These are phyloP conservation scores for Scaptomyza tumidula DNA, from an alignment of 2,888 invertebrate species.

Conservation along the genomic window DNA sequence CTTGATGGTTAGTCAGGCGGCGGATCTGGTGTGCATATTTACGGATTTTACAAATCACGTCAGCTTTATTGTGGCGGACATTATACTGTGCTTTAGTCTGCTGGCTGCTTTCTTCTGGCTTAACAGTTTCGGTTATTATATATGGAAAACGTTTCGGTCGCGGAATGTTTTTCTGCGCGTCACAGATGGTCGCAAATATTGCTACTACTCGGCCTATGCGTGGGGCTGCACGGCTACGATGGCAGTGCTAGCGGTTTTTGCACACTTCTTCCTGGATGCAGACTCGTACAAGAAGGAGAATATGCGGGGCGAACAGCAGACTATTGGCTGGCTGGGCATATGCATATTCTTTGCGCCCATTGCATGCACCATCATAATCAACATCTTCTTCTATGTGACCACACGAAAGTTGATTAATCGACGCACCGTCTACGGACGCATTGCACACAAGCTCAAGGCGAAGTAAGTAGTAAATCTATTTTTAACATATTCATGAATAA, in stretches of 20 bases:
- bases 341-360: constrained; percentile 93
- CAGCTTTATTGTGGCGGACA: constrained; percentile 92
- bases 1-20: constrained; percentile 90
- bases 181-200: constrained; percentile 94
- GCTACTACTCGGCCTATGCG: constrained; percentile 93
- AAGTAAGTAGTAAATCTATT: constrained; percentile 86
- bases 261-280: constrained; percentile 91
- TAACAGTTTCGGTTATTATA: constrained; percentile 93
- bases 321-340: constrained; percentile 92
- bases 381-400: constrained; percentile 92
- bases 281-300: constrained; percentile 86
- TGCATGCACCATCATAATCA: constrained; percentile 91
- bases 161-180: constrained; percentile 93
- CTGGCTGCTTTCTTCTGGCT: constrained; percentile 94
- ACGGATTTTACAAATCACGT: constrained; percentile 92
- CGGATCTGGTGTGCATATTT: constrained; percentile 91
- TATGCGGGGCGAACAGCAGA: constrained; percentile 88
- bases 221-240: constrained; percentile 90
- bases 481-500: not conserved
- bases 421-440: constrained; percentile 93
- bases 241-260: constrained; percentile 91
- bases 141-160: constrained; percentile 95
- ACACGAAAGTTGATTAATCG: constrained; percentile 91
- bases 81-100: constrained; percentile 90
- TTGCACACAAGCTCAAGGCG: constrained; percentile 93